phyloP scores from a whole-genome alignment of 2,797 vertebrate genomes.

The Glyptemys insculpta region DNA sequence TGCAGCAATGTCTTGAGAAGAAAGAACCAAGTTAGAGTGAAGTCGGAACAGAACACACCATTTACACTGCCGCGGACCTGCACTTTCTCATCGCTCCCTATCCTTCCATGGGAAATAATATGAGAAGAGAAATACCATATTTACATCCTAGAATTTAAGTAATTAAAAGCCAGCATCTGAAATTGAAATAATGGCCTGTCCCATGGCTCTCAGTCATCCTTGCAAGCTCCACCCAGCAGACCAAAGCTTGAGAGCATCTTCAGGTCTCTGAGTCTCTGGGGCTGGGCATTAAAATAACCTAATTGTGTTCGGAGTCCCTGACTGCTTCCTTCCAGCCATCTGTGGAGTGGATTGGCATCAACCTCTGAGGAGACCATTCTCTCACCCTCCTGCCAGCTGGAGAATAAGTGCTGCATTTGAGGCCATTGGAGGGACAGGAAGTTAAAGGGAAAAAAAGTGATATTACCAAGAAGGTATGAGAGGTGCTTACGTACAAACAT shows the following conservation, averaged over 20 bases:
- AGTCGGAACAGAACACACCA: conserved; percentile 7
- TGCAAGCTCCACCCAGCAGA: conserved; percentile 24
- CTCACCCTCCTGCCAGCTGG: conserved; percentile 49
- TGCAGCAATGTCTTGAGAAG: accelerated
- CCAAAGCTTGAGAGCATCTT: neutral
- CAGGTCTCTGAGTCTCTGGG: conserved; percentile 12
- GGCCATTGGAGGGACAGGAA: conserved; percentile 19
- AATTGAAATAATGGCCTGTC: conserved; percentile 39
- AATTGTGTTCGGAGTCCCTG: conserved; percentile 26
- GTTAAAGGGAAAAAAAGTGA: conserved; percentile 66
- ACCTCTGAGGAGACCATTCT: conserved; percentile 59
- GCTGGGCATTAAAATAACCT: conserved; percentile 58
- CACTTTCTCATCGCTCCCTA: neutral
- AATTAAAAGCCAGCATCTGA: neutral
- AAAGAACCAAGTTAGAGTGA: neutral
- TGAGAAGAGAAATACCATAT: neutral
- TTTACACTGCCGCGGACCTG: conserved; percentile 20
- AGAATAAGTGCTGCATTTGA: conserved; percentile 44
- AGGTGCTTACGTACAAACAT: conserved; percentile 66
- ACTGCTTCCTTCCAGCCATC: conserved; percentile 51
- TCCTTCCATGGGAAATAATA: neutral
- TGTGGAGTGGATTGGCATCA: conserved; percentile 42
- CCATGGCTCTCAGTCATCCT: conserved; percentile 5
- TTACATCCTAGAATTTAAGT: conserved; percentile 15
- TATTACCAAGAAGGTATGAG: conserved; percentile 46